phyloP scores from a whole-genome alignment of 2,797 vertebrate genomes.

The Rhyacichthys aspro region DNA sequence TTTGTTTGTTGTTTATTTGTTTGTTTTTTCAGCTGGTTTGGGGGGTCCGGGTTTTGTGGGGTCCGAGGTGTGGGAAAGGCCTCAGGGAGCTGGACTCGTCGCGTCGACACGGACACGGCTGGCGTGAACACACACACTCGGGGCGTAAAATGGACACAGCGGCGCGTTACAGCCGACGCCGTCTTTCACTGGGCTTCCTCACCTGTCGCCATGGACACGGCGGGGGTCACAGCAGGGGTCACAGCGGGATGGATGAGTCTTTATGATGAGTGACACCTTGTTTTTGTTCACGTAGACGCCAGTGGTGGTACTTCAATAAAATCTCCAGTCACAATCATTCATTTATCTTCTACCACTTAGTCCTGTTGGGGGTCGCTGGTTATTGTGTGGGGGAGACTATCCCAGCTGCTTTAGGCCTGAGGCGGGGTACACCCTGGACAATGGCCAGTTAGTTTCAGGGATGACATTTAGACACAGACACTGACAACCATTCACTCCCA shows the following conservation, averaged over 20 bases:
- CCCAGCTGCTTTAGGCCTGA: too few relatives aligned
- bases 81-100: conserved; percentile 25
- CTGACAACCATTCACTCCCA: too few relatives aligned
- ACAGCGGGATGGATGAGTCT: conserved; percentile 1
- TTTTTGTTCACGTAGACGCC: too few relatives aligned
- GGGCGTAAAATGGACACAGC: conserved; percentile 1
- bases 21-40: conserved; percentile 58
- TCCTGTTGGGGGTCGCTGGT: too few relatives aligned
- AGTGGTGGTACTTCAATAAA: too few relatives aligned
- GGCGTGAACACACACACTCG: conserved; percentile 1
- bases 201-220: conserved; percentile 38
- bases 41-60: neutral
- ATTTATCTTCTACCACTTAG: too few relatives aligned
- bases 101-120: conserved; percentile 28
- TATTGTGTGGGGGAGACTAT: too few relatives aligned
- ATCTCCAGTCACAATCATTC: too few relatives aligned
- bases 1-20: conserved; percentile 29
- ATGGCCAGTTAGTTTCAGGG: too few relatives aligned
- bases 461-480: too few relatives aligned
- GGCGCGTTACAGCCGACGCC: conserved; percentile 1
- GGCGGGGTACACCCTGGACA: too few relatives aligned
- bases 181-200: conserved; percentile 32
- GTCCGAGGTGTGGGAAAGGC: conserved; percentile 32
- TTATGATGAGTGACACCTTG: conserved; percentile 10
- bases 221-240: conserved; percentile 31